Evolutionary conservation across 2,888 invertebrate genomes (phyloP).

Genomic region (Amblyjoppa fuscipennis): DNA sequence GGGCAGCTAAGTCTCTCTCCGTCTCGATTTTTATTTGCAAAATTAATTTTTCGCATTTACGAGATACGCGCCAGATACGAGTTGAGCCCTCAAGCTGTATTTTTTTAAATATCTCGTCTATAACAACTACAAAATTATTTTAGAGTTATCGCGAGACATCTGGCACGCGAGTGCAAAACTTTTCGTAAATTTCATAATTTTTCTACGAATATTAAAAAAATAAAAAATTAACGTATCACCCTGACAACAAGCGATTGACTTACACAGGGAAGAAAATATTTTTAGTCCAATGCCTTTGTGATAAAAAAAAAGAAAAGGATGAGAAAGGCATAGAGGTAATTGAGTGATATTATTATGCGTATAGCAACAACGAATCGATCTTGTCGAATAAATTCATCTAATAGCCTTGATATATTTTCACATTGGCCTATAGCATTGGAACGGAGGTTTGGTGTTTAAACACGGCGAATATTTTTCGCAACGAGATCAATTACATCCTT

Average conservation of each 20-base stretch:
- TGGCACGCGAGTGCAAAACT: background rate
- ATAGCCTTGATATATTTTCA: slow-evolving; percentile 68
- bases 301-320: slow-evolving; percentile 56
- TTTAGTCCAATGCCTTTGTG: slow-evolving; percentile 72
- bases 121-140: slow-evolving; percentile 37
- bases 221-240: slow-evolving; percentile 29
- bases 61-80: slow-evolving; percentile 1
- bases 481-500: slow-evolving; percentile 13
- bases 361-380: slow-evolving; percentile 77
- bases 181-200: slow-evolving; percentile 54
- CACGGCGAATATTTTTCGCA: slow-evolving; percentile 15
- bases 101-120: slow-evolving; percentile 16
- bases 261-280: slow-evolving; percentile 43
- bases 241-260: slow-evolving; percentile 44
- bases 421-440: slow-evolving; percentile 73
- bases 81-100: background rate
- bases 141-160: slow-evolving; percentile 27
- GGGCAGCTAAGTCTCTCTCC: slow-evolving; percentile 9
- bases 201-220: slow-evolving; percentile 36
- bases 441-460: slow-evolving; percentile 18
- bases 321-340: slow-evolving; percentile 46
- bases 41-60: slow-evolving; percentile 7
- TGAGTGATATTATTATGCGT: slow-evolving; percentile 65
- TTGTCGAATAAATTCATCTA: slow-evolving; percentile 70
- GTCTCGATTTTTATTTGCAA: slow-evolving; percentile 27